phyloP scores from a whole-genome alignment of 2,888 invertebrate species.

The Lycia hirtaria region DNA sequence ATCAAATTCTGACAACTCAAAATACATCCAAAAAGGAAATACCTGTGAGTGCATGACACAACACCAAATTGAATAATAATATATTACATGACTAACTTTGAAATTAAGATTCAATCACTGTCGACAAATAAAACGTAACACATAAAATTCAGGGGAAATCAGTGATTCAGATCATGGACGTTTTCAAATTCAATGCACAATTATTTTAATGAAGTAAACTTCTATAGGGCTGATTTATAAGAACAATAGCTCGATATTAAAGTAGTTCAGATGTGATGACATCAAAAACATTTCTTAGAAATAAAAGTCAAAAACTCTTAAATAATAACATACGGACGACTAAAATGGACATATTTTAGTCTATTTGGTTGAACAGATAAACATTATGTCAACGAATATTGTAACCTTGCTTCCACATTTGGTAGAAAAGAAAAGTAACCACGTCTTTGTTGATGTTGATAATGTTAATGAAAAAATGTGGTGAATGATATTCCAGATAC shows the following conservation, averaged over 20 bases:
- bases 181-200: conserved; percentile 25
- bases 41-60: conserved; percentile 10
- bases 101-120: conserved; percentile 34
- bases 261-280: no score
- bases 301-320: neutral
- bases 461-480: no score
- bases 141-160: conserved; percentile 31
- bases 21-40: conserved; percentile 1
- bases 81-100: conserved; percentile 30
- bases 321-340: neutral
- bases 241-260: no score
- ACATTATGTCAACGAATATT: no score
- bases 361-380: neutral
- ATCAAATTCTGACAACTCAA: neutral
- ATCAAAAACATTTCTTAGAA: neutral
- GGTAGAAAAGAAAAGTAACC: no score
- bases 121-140: conserved; percentile 30
- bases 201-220: conserved; percentile 19
- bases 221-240: no score
- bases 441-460: no score
- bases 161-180: conserved; percentile 37
- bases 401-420: no score
- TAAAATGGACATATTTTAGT: neutral
- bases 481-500: no score
- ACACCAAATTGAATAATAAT: conserved; percentile 11